Base-by-base conservation (phyloP, 1,140 invertebrate genomes). In the Bombus confusus region DNA sequence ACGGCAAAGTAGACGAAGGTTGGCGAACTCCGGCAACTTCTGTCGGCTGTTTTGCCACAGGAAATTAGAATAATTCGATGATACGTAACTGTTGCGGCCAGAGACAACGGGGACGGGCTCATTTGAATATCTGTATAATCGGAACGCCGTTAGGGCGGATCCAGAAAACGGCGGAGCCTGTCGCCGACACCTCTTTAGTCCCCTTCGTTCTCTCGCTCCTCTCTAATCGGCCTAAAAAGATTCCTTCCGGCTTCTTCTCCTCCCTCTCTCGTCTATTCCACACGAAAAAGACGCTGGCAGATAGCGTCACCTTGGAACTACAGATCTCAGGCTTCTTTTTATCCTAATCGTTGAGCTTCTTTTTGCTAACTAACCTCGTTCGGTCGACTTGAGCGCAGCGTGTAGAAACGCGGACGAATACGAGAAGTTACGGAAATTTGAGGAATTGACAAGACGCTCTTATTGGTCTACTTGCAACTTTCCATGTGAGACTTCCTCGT, bases 81-180 rank as follows among this genome's bases (percentile, higher is more conserved):
- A 95, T 95, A 94, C 93, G 94, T 95, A 95, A 95, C 94, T 95
- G 94, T 95, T 95, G 94, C 94, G 93, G 88, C 86, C 94, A 95
- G 94, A 94, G 91, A 90, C 86, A 76, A 78, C 87, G 73, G 87
- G 87, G 90, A 78, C 85, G 89, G 87, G 69, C 81, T 94, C 86
- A 94, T 94, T 94, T 94, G 91, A 94, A 94, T 94, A 94, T 94
- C 89, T 94, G 94, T 94, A 94, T 94, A 94, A 94, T 94, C 93
- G 93, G 93, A 92, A 94, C 94, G 94, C 82, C 93, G 94, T 94
- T 94, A 92, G 94, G 94, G 94, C 94, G 94, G 93, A 94, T 91
- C 93, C 91, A 92, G 91, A 94, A 93, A 94, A 94, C 91, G 85
- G 83, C 87, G 88, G 86, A 88, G 82, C 86, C 91, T 93, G 92